Evolutionary conservation across 2,888 invertebrate genomes (phyloP).

Genomic region (Leucophenga maculata): DNA sequence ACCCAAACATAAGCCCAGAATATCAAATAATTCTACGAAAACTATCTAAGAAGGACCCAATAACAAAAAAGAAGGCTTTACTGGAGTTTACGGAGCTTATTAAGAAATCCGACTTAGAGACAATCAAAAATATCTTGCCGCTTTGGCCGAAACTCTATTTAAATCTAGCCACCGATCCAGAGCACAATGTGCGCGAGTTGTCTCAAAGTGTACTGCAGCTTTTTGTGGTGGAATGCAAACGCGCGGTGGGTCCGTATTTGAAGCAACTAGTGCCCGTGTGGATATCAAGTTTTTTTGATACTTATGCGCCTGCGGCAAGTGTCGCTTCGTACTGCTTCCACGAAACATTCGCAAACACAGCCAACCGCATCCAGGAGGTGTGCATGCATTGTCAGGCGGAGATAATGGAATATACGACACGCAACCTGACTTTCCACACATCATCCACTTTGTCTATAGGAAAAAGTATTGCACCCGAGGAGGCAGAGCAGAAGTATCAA

Average conservation of each 20-base stretch:
- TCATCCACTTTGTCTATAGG: slow-evolving; percentile 74
- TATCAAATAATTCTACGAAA: slow-evolving; percentile 88
- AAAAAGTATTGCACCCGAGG: slow-evolving; percentile 76
- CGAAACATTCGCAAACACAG: slow-evolving; percentile 82
- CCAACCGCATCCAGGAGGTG: slow-evolving; percentile 84
- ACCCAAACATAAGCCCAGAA: slow-evolving; percentile 79
- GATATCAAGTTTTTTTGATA: slow-evolving; percentile 89
- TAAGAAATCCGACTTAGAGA: slow-evolving; percentile 77
- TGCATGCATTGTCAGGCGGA: slow-evolving; percentile 87
- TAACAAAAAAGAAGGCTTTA: slow-evolving; percentile 89
- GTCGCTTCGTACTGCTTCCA: slow-evolving; percentile 79
- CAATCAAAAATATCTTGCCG: slow-evolving; percentile 81
- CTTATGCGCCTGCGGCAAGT: slow-evolving; percentile 86
- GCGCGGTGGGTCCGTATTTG: slow-evolving; percentile 84
- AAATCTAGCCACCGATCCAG: slow-evolving; percentile 82
- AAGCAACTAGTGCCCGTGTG: slow-evolving; percentile 86
- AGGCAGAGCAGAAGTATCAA: slow-evolving; percentile 80
- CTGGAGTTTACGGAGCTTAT: slow-evolving; percentile 83
- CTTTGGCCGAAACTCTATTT: slow-evolving; percentile 89
- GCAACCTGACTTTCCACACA: slow-evolving; percentile 79
- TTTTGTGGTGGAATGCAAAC: slow-evolving; percentile 79
- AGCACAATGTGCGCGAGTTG: slow-evolving; percentile 87
- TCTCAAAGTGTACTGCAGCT: slow-evolving; percentile 82
- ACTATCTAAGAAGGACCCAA: slow-evolving; percentile 90
- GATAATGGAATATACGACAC: slow-evolving; percentile 81